A percentile compares a stretch with the other conserved stretches of the same genome.
Evolutionary conservation across 2,888 invertebrate species (phyloP).

Genomic region (Lithophane ornitopus): DNA sequence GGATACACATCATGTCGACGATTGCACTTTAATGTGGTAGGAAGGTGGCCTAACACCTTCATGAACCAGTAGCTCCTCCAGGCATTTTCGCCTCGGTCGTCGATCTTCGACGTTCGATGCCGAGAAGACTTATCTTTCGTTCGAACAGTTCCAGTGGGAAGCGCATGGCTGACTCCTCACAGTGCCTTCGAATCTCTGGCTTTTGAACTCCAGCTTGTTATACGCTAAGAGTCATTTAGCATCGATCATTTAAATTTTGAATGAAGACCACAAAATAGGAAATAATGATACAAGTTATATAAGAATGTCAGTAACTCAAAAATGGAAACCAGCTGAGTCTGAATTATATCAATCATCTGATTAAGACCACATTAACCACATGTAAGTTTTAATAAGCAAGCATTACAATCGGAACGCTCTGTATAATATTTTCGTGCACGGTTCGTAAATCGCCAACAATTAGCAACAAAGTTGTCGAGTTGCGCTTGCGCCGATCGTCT

Average conservation of each 20-base stretch:
- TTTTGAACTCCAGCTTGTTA: too few relatives aligned
- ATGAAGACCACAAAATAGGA: neutral
- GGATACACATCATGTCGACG: neutral
- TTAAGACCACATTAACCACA: neutral
- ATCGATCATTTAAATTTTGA: neutral
- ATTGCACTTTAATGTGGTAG: neutral
- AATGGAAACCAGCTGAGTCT: neutral
- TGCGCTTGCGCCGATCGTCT: slow-evolving; percentile 54
- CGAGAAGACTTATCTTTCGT: neutral
- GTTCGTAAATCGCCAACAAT: slow-evolving; percentile 78
- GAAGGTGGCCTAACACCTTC: neutral
- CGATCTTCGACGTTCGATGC: too few relatives aligned
- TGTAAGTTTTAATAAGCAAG: neutral
- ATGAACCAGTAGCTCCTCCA: too few relatives aligned
- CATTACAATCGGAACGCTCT: slow-evolving; percentile 67
- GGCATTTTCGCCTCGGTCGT: too few relatives aligned
- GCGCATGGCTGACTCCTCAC: neutral
- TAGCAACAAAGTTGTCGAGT: slow-evolving; percentile 77
- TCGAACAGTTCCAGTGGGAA: neutral
- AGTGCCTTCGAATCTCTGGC: neutral
- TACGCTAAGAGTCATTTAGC: too few relatives aligned
- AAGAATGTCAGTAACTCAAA: neutral
- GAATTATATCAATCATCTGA: neutral
- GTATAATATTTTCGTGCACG: slow-evolving; percentile 79
- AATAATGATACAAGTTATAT: too few relatives aligned